phyloP scores from a whole-genome alignment of 2,888 invertebrate genomes.

The Erynnis tages region DNA sequence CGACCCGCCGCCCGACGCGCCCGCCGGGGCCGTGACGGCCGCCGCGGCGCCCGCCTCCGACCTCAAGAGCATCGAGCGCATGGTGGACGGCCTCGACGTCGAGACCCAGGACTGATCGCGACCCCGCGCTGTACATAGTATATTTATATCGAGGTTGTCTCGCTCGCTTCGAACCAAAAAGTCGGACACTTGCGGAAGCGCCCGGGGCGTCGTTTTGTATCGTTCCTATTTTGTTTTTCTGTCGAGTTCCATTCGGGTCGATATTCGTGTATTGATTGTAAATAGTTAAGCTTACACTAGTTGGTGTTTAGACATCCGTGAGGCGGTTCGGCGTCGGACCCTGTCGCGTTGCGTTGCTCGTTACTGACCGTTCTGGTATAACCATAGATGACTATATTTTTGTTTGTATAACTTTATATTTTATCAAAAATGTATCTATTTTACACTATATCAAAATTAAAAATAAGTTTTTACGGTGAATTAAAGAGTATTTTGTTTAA shows the following conservation, averaged over 20 bases:
- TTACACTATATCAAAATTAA: conserved; percentile 14
- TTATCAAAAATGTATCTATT: conserved; percentile 10
- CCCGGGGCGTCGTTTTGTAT: conserved; percentile 71
- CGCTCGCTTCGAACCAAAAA: conserved; percentile 39
- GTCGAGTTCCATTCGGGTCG: conserved; percentile 78
- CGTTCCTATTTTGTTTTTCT: conserved; percentile 80
- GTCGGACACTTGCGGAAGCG: conserved; percentile 39
- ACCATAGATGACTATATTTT: conserved; percentile 9
- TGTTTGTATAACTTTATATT: conserved; percentile 15
- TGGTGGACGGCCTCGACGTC: conserved; percentile 97
- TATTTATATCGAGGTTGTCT: conserved; percentile 65
- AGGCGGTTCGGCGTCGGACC: conserved; percentile 30
- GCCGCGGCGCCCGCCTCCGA: conserved; percentile 87
- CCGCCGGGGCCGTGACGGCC: conserved; percentile 41
- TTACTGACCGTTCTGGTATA: conserved; percentile 31
- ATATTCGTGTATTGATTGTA: conserved; percentile 74
- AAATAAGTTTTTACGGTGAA: neutral
- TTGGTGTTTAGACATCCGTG: conserved; percentile 47
- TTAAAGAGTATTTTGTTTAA: conserved; percentile 14
- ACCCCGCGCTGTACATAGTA: conserved; percentile 69
- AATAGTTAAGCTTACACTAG: conserved; percentile 75
- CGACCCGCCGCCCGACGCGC: conserved; percentile 79
- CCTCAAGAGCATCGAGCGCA: conserved; percentile 97
- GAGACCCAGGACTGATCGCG: conserved; percentile 83
- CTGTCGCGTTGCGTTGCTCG: conserved; percentile 32